Evolutionary conservation across 2,888 invertebrate genomes (phyloP).

Genomic region (Lithophane ornitopus): DNA sequence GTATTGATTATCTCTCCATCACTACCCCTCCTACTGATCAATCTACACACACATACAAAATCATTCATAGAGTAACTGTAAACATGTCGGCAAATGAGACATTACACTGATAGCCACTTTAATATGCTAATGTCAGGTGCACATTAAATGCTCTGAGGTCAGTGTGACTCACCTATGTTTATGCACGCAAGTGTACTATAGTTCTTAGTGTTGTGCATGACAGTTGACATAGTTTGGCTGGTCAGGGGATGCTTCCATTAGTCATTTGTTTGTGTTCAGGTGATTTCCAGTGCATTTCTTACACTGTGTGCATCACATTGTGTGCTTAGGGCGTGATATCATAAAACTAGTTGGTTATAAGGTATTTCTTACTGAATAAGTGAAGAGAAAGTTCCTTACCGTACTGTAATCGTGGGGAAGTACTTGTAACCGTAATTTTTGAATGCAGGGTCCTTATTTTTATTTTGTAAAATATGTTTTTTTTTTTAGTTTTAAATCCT

Average conservation of each 20-base stretch:
- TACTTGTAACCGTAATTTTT: background rate
- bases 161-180: constrained; percentile 55
- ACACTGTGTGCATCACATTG: background rate
- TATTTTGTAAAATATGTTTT: no score
- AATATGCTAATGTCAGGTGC: constrained; percentile 50
- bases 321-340: constrained; percentile 1
- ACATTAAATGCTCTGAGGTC: constrained; percentile 50
- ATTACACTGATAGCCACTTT: constrained; percentile 39
- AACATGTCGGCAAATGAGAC: constrained; percentile 29
- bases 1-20: constrained; percentile 5
- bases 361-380: background rate
- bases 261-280: constrained; percentile 1
- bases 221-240: background rate
- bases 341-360: background rate
- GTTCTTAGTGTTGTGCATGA: background rate
- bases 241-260: constrained; percentile 30
- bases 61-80: constrained; percentile 22
- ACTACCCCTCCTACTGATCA: background rate
- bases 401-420: background rate
- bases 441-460: background rate
- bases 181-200: constrained; percentile 32
- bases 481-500: no score
- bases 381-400: background rate
- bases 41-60: background rate
- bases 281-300: constrained; percentile 1